Evolutionary conservation across 2,888 invertebrate species (phyloP), one percentile per base, ranked within the genome.

Genomic region (Schrankia costaestrigalis): DNA sequence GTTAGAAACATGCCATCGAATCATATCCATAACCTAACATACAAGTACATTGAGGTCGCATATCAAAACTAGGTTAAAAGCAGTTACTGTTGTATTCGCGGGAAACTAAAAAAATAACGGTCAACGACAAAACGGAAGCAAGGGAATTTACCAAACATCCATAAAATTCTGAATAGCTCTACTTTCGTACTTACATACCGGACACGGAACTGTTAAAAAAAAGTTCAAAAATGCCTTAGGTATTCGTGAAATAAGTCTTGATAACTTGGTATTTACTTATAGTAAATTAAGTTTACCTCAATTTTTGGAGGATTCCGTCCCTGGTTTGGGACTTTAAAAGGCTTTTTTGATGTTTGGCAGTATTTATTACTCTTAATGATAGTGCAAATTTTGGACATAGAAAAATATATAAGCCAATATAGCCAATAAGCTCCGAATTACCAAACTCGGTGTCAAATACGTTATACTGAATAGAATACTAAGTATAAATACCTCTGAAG

Each of bases 41-140:
- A n/a, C n/a, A n/a, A n/a, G n/a, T 29, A 23, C 23, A 30, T 29
- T 29, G 38, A 25, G 38, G 37, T 38, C 32, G 14, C 59, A 57
- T 44, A 61, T 47, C 34, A 52, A 67, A 76, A 74, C 52, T 77
- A 56, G 78, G 78, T 76, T 77, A 74, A 63, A 62, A 59, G 56
- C 46, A 40, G 40, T 52, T n/a, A n/a, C n/a, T n/a, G n/a, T n/a
- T 40, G 51, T 47, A 63, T 61, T 70, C 44, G 55, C 55, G 53
- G 61, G 58, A 65, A 69, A 60, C 52, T 49, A 56, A 48, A 25
- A 61, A 58, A 68, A 70, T 69, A 60, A 56, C 39, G 35, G 44
- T 25, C 29, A 33, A 24, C 41, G 15, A 33, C 35, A 21, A 23
- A 41, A 40, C 53, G 63, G 57, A 60, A 69, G 56, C 49, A 30